These are phyloP conservation scores for Aplidium turbinatum DNA, from an alignment of 23 tunicate species.

Conservation along the genomic window DNA sequence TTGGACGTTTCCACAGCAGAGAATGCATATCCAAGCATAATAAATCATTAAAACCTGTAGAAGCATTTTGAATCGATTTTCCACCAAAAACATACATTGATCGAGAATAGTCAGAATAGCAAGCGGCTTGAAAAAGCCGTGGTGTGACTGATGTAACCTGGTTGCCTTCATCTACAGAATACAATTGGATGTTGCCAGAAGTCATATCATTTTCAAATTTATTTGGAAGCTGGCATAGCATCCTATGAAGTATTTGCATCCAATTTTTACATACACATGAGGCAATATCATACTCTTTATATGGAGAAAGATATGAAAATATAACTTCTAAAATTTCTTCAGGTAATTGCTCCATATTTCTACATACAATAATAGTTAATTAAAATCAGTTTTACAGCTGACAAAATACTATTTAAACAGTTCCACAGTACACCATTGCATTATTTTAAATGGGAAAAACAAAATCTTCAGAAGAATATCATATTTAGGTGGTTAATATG, in stretches of 20 bases:
- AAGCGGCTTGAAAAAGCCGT: conserved; percentile 28
- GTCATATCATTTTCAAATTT: conserved; percentile 32
- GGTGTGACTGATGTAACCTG: conserved; percentile 27
- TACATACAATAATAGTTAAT: background rate
- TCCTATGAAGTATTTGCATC: conserved; percentile 43
- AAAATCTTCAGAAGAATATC: too few relatives aligned
- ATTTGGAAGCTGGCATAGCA: conserved; percentile 8
- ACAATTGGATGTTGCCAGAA: conserved; percentile 46
- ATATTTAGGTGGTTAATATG: too few relatives aligned
- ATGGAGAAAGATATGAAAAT: conserved; percentile 63
- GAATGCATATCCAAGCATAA: conserved; percentile 58
- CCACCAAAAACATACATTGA: conserved; percentile 83
- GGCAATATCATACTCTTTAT: conserved; percentile 59
- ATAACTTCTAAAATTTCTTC: conserved; percentile 71
- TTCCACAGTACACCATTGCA: too few relatives aligned
- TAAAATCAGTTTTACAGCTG: too few relatives aligned
- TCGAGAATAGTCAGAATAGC: conserved; percentile 66
- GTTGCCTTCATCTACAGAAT: conserved; percentile 14
- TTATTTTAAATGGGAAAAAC: too few relatives aligned
- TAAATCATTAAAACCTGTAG: conserved; percentile 80
- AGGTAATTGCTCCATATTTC: conserved; percentile 54
- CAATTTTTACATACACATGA: conserved; percentile 75
- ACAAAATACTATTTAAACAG: too few relatives aligned
- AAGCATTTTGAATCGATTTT: conserved; percentile 31
- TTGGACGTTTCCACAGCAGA: conserved; percentile 50